Evolutionary conservation across 2,113 vertebrate genomes (phyloP).

Genomic region (Sterrhoptilus dennistouni): DNA sequence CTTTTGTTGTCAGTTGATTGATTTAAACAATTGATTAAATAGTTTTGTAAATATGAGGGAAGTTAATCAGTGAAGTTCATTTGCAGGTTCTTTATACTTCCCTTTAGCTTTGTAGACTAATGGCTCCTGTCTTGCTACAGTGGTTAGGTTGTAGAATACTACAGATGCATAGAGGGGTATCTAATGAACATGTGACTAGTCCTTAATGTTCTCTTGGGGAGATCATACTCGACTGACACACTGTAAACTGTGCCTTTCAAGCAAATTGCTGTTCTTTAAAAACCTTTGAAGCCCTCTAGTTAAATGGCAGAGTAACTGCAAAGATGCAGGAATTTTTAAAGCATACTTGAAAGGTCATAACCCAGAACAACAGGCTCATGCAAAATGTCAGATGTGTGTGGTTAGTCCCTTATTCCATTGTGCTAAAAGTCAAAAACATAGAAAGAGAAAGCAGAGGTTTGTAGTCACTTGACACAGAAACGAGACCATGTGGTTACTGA

Average conservation of each 20-base stretch:
- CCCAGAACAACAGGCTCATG: not conserved
- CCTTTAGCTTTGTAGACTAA: not conserved
- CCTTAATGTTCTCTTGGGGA: not conserved
- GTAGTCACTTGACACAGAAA: not conserved
- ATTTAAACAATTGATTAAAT: not conserved
- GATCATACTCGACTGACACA: not conserved
- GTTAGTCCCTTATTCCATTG: not conserved
- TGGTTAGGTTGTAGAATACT: not conserved
- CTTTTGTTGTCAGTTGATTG: not conserved
- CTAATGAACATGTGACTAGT: not conserved
- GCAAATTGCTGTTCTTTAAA: not conserved
- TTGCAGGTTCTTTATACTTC: not conserved
- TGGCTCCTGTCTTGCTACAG: not conserved
- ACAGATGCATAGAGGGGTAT: rapidly evolving
- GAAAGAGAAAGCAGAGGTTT: not conserved
- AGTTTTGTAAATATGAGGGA: not conserved
- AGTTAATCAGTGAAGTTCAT: not conserved
- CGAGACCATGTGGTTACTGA: not conserved
- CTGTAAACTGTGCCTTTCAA: not conserved
- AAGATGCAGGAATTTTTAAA: not conserved
- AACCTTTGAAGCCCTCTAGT: not conserved
- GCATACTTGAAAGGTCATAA: not conserved
- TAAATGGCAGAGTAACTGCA: not conserved
- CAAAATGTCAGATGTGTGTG: not conserved
- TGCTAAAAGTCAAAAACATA: not conserved